Base-by-base conservation (phyloP, 2,797 vertebrate genomes). In the Coranthus polyacanthus region DNA sequence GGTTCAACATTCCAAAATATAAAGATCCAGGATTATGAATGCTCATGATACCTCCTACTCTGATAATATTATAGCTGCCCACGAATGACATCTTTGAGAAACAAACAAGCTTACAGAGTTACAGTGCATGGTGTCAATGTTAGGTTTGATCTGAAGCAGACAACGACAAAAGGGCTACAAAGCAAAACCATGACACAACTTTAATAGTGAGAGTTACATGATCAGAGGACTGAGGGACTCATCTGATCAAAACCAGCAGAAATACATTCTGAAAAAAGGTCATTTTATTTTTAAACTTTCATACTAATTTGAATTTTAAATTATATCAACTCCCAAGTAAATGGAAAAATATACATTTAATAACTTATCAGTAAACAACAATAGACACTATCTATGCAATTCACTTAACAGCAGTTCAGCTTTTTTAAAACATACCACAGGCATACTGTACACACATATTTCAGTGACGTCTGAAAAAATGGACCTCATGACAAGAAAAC, bases 1-100 rank as follows among this genome's bases (percentile, higher is more conserved):
- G 87, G 84, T 89, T 90, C 69, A 81, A 92, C 89, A 93, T 92
- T 92, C 92, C 88, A 92, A 92, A 93, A 93, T 93, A 93, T 90
- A 92, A 93, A 93, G 88, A 91, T 88, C 85, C 85, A 79, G 86
- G 82, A 83, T 86, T 78, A 87, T 84, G 82, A 82, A 80, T 87
- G 80, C 71, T 82, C 60, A 83, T 73, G 68, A 77, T 77, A 50
- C 47, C 61, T 84, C 78, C 69, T 77, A 68, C 81, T 85, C 80
- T 67, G 78, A 50, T 80, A 68, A 76, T 53, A 75, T 57, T 67
- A 76, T 89, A 93, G 90, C 88, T 92, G 91, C 89, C 91, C 67
- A 49, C 79, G 77, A 89, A 81, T 89, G 92, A 93, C 92, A 92
- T 94, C 83, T 86, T 90, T 68, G 82, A 91, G 81, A 87, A 86